Evolutionary conservation across 2,797 vertebrate species (phyloP), one percentile per base, ranked within the genome.

Genomic region (Phaenicophaeus curvirostris): DNA sequence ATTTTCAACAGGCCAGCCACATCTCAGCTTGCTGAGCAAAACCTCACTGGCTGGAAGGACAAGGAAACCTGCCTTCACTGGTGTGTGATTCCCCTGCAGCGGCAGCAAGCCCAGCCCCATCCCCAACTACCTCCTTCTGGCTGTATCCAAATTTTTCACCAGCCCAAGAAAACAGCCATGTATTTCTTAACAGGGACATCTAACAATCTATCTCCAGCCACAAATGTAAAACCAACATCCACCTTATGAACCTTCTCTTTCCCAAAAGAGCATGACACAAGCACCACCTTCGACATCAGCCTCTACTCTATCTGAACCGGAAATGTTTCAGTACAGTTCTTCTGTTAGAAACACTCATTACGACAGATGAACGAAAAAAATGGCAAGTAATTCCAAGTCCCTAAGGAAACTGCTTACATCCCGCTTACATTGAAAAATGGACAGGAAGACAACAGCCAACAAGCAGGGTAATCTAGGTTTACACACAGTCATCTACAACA

Each of bases 301-400:
- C 58, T 65, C 72, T 25, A 25, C 16, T 74, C 73, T 61, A 50
- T 46, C 67, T 75, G 91, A 91, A 91, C 75, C 95, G 82, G 87
- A 93, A 93, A 87, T 77, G 50, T 61, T 69, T 53, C 6, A 33
- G 68, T 77, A 68, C 19, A 5, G 28, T 62, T 83, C 44, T 87
- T 69, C 72, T 54, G 84, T 80, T 82, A 92, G 62, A 89, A 93
- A 87, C 72, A 87, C 72, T 92, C 82, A 78, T 87, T 80, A 74
- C 27, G 61, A 41, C 75, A 91, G 55, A 82, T 85, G 89, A 95
- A 91, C 1, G 7, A 92, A 92, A 78, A 85, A 96, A 94, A 58
- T 87, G 18, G 65, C 50, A 92, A 90, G 44, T 57, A 89, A 92
- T 92, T 85, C 68, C 57, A 71, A 77, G 8, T 77, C 74, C 57